These are phyloP conservation scores for Epizoanthus scotinus DNA, from an alignment of 92 coral and sea anemone genomes.

Conservation along the genomic window DNA sequence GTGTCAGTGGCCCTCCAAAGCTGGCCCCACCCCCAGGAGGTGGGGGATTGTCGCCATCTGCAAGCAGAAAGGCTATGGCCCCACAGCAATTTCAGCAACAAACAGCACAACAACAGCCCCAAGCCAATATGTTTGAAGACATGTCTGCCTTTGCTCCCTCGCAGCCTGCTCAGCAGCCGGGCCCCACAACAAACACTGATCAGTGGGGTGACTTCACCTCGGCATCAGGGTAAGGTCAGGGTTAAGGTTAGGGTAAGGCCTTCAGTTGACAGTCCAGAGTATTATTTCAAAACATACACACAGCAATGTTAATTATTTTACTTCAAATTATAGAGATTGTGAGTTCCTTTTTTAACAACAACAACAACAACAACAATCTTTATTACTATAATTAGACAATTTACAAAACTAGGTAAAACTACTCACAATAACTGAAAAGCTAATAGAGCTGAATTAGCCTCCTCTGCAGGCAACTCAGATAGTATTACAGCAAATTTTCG, in stretches of 20 bases:
- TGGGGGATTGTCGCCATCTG: slow-evolving; percentile 72
- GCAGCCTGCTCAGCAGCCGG: slow-evolving; percentile 60
- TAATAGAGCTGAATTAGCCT: too few species aligned
- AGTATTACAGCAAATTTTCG: too few species aligned
- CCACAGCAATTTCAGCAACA: slow-evolving; percentile 54
- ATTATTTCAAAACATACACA: background rate
- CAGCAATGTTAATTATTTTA: background rate
- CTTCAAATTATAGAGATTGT: too few species aligned
- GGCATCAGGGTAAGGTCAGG: slow-evolving; percentile 69
- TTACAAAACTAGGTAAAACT: too few species aligned
- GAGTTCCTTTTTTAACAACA: too few species aligned
- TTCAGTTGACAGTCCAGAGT: background rate
- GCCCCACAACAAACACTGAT: slow-evolving; percentile 32
- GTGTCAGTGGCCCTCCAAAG: slow-evolving; percentile 77
- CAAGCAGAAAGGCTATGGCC: slow-evolving; percentile 56
- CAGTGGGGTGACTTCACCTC: slow-evolving; percentile 98
- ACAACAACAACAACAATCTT: too few species aligned
- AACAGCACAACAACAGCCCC: slow-evolving; percentile 45
- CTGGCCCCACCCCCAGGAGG: slow-evolving; percentile 95
- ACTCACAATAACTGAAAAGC: too few species aligned
- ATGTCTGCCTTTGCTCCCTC: slow-evolving; percentile 53
- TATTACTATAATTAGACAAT: too few species aligned
- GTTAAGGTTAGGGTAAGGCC: too few species aligned
- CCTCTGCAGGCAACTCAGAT: too few species aligned
- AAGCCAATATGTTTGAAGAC: slow-evolving; percentile 46